Evolutionary conservation across 2,113 vertebrate species (phyloP), one percentile per base, ranked within the genome.

Genomic region (Capreolus pygargus): DNA sequence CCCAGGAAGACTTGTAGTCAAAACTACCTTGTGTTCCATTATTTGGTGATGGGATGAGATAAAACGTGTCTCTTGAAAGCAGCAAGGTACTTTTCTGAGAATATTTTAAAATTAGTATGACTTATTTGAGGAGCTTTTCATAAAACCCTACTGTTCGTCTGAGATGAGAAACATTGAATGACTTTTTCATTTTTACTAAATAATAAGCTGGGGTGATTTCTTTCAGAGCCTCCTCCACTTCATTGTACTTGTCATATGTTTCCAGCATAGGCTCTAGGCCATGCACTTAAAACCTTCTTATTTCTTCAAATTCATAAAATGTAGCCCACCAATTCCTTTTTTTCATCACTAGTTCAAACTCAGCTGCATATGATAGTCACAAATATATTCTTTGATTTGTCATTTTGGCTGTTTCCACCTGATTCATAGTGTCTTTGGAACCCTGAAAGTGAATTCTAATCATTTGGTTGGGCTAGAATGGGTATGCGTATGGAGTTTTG

Each of bases 81-180:
- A 86, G 39, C 25, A 94, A 92, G 27, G 39, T 86, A 33, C 12
- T 94, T 93, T 96, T 43, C 86, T 74, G 58, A 74, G 86, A 94
- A 33, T 92, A 55, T 76, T 93, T 97, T 90, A 52, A 94, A 87
- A 23, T 58, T 83, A 84, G 86, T 81, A n/a, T 36, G 36, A 91
- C 27, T 91, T 95, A 87, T 76, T 60, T 89, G 89, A 96, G 76
- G 76, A 67, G 94, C 52, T 95, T 86, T 16, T 86, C 83, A 86
- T 67, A 67, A 88, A 61, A 81, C 2, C 12, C 61, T 45, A 39
- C 30, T 81, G n/a, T 39, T 54, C 10, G 15, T 54, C 19, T 64
- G 60, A 95, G 86, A 84, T 50, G 50, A 79, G 25, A 91, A 92
- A 91, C 50, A 54, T 8, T 86, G 78, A 76, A 21, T 85, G 60